Conservation (phyloP, 2,888 invertebrate genomes). For the Sminthurinus aureus region DNA sequence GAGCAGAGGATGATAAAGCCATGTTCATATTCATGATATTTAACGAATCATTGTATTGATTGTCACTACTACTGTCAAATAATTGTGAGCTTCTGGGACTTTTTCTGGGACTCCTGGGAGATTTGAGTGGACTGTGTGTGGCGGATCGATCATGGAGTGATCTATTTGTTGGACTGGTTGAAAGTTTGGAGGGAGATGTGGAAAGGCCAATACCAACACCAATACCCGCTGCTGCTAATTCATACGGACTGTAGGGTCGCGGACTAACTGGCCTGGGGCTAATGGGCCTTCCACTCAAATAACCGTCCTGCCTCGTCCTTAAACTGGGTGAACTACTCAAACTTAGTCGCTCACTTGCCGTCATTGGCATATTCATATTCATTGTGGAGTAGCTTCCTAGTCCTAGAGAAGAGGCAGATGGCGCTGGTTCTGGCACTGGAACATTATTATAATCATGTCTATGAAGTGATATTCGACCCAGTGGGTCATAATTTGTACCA, state of each 20-base stretch:
- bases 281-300: conserved; percentile 63
- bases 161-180: conserved; percentile 12
- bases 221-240: neutral
- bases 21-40: no score
- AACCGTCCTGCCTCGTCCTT: conserved; percentile 72
- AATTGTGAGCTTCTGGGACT: conserved; percentile 61
- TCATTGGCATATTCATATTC: conserved; percentile 27
- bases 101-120: conserved; percentile 54
- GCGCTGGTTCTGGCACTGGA: conserved; percentile 1
- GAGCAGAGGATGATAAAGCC: neutral
- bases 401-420: conserved; percentile 65
- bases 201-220: no score
- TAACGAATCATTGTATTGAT: conserved; percentile 24
- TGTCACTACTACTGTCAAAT: conserved; percentile 36
- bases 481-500: conserved; percentile 56
- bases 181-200: conserved; percentile 3
- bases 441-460: neutral
- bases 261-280: conserved; percentile 53
- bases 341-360: conserved; percentile 10
- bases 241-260: conserved; percentile 47
- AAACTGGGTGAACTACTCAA: conserved; percentile 47
- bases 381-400: conserved; percentile 59
- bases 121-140: conserved; percentile 47
- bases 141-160: conserved; percentile 38
- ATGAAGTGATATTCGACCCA: conserved; percentile 46